Evolutionary conservation across 2,113 vertebrate genomes (phyloP).

Genomic region (Formicarius rufipectus): DNA sequence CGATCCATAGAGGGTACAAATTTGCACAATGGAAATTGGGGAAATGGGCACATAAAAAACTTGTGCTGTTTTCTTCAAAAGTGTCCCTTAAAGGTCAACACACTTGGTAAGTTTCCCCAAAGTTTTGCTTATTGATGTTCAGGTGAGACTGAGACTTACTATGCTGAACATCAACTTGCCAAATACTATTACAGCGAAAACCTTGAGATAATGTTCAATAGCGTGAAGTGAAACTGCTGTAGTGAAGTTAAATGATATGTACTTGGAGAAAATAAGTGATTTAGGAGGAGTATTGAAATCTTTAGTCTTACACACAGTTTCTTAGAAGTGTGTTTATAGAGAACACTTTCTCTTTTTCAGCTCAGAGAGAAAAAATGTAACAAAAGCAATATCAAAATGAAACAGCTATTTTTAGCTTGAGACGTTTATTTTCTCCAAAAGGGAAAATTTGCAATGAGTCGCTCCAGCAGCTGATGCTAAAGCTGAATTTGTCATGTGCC

Average conservation of each 20-base stretch:
- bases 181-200: background rate
- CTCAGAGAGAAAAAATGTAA: background rate
- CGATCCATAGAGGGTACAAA: background rate
- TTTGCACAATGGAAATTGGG: too few species aligned
- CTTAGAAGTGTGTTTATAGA: background rate
- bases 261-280: background rate
- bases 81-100: background rate
- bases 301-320: background rate
- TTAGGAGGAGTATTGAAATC: background rate
- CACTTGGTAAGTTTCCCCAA: background rate
- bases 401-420: background rate
- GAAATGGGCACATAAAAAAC: background rate
- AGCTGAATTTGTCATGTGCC: background rate
- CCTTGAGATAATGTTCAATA: slow-evolving; percentile 11
- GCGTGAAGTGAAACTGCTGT: background rate
- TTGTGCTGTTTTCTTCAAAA: background rate
- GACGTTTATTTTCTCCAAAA: background rate
- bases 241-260: background rate
- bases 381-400: background rate
- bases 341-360: background rate
- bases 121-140: background rate
- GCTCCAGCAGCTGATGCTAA: background rate
- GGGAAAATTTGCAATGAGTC: background rate
- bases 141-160: background rate
- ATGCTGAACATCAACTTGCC: background rate